These are phyloP conservation scores for Eleutherodactylus coqui DNA, from an alignment of 2,797 vertebrate species.

Conservation along the genomic window DNA sequence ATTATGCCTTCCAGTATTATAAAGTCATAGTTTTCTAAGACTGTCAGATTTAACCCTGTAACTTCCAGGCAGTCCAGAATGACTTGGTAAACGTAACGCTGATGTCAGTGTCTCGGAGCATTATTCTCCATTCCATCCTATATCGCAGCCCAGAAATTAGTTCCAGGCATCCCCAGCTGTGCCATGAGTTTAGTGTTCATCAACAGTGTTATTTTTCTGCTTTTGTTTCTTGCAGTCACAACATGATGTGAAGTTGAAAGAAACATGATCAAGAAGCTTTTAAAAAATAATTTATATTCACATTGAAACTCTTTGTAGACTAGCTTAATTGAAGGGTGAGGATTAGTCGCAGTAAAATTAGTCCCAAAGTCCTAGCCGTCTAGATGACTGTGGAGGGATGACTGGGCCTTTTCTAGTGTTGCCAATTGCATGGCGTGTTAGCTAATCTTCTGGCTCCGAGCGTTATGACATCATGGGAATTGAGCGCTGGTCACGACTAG, in stretches of 20 bases:
- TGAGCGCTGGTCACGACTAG: slow-evolving; percentile 54
- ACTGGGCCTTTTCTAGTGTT: slow-evolving; percentile 63
- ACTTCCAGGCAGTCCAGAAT: neutral
- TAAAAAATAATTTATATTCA: slow-evolving; percentile 61
- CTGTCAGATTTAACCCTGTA: neutral
- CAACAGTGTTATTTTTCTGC: slow-evolving; percentile 46
- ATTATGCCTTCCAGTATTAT: neutral
- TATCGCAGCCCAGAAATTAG: slow-evolving; percentile 29
- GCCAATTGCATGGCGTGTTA: slow-evolving; percentile 63
- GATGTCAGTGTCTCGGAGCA: slow-evolving; percentile 9
- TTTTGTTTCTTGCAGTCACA: slow-evolving; percentile 60
- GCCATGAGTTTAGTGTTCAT: slow-evolving; percentile 21
- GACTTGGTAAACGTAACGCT: neutral
- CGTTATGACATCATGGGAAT: slow-evolving; percentile 64
- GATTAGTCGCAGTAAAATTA: slow-evolving; percentile 65
- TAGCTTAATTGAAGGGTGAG: slow-evolving; percentile 61
- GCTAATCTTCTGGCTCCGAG: slow-evolving; percentile 64
- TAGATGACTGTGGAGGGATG: slow-evolving; percentile 62
- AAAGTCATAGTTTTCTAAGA: neutral
- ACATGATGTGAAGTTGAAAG: slow-evolving; percentile 49
- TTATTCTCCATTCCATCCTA: slow-evolving; percentile 3
- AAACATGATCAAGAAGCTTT: slow-evolving; percentile 60
- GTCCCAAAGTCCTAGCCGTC: slow-evolving; percentile 61
- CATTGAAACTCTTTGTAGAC: slow-evolving; percentile 60
- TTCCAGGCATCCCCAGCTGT: slow-evolving; percentile 51